phyloP scores from a whole-genome alignment of 1,140 invertebrate species.

The Sitodiplosis mosellana region DNA sequence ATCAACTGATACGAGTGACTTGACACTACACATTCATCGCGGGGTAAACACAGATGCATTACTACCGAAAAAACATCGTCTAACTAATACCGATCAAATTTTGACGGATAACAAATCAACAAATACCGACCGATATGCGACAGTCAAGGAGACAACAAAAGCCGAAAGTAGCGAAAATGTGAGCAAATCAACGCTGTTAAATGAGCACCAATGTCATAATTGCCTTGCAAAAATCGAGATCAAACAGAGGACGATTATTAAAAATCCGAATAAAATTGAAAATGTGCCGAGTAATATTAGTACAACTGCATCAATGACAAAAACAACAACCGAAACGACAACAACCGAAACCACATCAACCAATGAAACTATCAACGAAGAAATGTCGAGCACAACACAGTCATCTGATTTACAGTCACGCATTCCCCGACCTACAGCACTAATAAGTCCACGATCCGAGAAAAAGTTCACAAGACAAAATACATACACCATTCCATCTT shows the following conservation, averaged over 20 bases:
- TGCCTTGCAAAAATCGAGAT: too few species aligned
- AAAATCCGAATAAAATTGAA: background rate
- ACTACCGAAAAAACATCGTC: background rate
- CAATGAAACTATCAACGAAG: background rate
- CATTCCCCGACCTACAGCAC: constrained; percentile 26
- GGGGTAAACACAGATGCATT: too few species aligned
- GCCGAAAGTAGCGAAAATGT: too few species aligned
- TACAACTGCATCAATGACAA: constrained; percentile 15
- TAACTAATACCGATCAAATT: background rate
- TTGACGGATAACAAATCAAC: constrained; percentile 4
- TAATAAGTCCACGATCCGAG: constrained; percentile 26
- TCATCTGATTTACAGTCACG: constrained; percentile 16
- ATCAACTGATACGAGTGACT: constrained; percentile 3
- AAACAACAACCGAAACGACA: constrained; percentile 7
- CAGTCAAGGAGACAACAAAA: too few species aligned
- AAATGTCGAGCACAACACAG: constrained; percentile 2
- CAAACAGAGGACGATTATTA: too few species aligned
- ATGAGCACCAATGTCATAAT: too few species aligned
- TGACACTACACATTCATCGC: background rate
- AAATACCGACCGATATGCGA: too few species aligned
- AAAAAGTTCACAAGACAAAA: constrained; percentile 28
- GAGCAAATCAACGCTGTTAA: too few species aligned
- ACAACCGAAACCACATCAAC: background rate
- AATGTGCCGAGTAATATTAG: constrained; percentile 12
- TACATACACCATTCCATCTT: constrained; percentile 26